Base-by-base conservation (phyloP, 1,140 invertebrate species). In the Oedothorax gibbosus region DNA sequence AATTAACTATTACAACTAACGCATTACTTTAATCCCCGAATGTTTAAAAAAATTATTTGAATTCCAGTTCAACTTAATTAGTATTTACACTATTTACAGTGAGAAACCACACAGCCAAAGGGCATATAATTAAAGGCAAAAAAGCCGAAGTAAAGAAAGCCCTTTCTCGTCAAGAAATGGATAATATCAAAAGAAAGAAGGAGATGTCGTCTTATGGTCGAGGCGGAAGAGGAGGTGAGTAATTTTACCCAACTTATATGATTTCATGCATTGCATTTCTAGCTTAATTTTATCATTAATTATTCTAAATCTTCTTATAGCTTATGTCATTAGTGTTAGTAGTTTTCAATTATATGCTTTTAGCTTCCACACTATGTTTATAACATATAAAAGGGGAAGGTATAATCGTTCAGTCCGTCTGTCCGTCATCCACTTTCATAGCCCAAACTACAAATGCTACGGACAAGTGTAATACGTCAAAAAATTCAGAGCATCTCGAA, bases 111-210 rank as follows among this genome's bases (percentile, higher is more conserved):
- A 88, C 88, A 68, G 1, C 35, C 35, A 35, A 35, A 35, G 35
- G 35, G 35, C 35, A 35, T 35, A 35, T 35, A 35, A 89, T 92
- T 50, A 90, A 90, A 87, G 89, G 89, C 10, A 89, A 91, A 86
- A 88, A 88, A 76, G 89, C 91, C 21, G 90, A 92, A 88, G 92
- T 91, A 10, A 91, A 92, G 86, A 92, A 92, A 87, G 91, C 91
- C 53, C 83, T 92, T 14, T 90, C 90, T 6, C 90, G 90, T 86
- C 89, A 91, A 73, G 90, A 92, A 87, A 90, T 91, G 88, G 89
- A 88, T 73, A 87, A 85, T 53, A 71, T 88, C 15, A 88, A 88
- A 53, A 82, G 87, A 53, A 87, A 80, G 5, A 87, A 87, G 14
- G 87, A 87, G 64, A 82, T 84, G 50, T 76, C 87, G 72, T 66